A percentile compares a stretch with the other conserved stretches of the same genome.
These are phyloP conservation scores for Nicator chloris DNA, from an alignment of 2,113 vertebrate species.

Conservation along the genomic window DNA sequence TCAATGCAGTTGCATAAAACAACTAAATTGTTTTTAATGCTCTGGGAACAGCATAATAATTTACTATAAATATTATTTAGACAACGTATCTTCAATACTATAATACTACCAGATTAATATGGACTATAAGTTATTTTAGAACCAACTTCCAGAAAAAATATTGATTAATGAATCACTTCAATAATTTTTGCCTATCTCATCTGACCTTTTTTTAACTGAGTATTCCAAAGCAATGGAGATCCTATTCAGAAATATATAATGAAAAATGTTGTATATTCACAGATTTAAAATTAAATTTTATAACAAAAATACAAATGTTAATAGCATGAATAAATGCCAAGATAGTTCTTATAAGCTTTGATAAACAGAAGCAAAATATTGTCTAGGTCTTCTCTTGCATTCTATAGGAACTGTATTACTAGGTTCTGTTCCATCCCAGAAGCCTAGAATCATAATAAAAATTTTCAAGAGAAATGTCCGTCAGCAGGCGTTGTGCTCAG, in stretches of 20 bases:
- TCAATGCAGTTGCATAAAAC: not conserved
- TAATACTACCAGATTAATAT: not conserved
- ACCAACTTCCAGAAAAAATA: not conserved
- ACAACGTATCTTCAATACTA: not conserved
- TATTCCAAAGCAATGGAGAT: not conserved
- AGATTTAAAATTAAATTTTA: not conserved
- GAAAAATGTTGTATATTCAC: not conserved
- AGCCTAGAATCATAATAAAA: not conserved
- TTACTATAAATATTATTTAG: not conserved
- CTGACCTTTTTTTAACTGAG: not conserved
- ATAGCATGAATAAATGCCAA: not conserved
- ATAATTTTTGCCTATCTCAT: not conserved
- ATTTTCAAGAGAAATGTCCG: not conserved
- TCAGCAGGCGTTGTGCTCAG: not conserved
- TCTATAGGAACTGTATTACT: not conserved
- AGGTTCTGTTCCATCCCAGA: not conserved
- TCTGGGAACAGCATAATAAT: not conserved
- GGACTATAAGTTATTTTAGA: not conserved
- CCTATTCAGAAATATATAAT: not conserved
- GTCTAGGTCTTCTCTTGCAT: not conserved
- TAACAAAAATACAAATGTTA: not conserved
- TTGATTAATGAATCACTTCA: not conserved
- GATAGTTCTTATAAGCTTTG: not conserved
- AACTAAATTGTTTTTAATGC: not conserved
- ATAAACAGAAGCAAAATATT: not conserved